Evolutionary conservation across 2,888 invertebrate species (phyloP), one percentile per base, ranked within the genome.

Genomic region (Gnatocerus cornutus): DNA sequence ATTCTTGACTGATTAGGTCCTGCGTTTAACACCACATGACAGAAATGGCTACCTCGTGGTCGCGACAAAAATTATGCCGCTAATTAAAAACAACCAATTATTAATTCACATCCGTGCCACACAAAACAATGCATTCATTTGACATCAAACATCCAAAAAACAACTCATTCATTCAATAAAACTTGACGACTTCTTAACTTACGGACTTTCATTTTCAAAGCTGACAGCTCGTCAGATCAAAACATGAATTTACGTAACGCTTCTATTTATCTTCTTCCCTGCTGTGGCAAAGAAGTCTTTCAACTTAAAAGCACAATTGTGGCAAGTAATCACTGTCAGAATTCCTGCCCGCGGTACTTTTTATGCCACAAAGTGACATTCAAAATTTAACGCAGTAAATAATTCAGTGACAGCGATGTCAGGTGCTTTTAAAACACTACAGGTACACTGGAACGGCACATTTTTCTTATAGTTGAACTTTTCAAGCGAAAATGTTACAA

Each of bases 11-110:
- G 37, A 58, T 69, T 45, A n/a, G 39, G 65, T 61, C 52, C 69
- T 69, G 14, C 9, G 6, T 13, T 46, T 59, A 69, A 39, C 53
- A 2, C 8, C 33, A 8, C 21, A 12, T 79, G 79, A 77, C 78
- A 77, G 74, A 68, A 78, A 78, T 78, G 79, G 79, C 78, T 73
- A 78, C 79, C 79, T 79, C 79, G 79, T 79, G 79, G 78, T 76
- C 67, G 65, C 67, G 8, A 62, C 6, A 13, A 52, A 71, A 68
- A 64, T 56, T 48, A 74, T 59, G 68, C 73, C 73, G 73, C 73
- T 68, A 48, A 71, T 52, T 56, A 58, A 55, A 71, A 63, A 33
- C 43, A 64, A 29, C 46, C 39, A 52, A 70, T 58, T 68, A 61
- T 45, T 52, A 62, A 63, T 59, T 48, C 65, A 62, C 37, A 33